Evolutionary conservation across 2,113 vertebrate genomes (phyloP), one percentile per base, ranked within the genome.

Genomic region (Trinectes maculatus): DNA sequence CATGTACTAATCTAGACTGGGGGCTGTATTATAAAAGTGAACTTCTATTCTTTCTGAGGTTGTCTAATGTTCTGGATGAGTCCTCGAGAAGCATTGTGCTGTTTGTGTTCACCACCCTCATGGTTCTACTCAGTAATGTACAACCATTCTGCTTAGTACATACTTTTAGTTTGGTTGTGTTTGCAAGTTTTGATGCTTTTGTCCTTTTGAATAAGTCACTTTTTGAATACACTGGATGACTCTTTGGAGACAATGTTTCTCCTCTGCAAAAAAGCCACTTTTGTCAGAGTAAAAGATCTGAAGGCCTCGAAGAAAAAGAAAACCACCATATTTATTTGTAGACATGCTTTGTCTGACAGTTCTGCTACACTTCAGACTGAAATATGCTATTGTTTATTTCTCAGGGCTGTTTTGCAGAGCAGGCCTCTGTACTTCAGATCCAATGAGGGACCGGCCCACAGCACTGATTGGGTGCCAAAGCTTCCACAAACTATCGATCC

Each of bases 401-500:
- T 71, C 46, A 15, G 36, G 24, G 51, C 36, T 37, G 22, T 25
- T 72, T 59, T 28, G 61, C 42, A 21, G 47, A 64, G 28, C 53
- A 44, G 57, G 44, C 51, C 60, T 70, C 56, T 51, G 63, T 18
- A 54, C 69, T 69, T 63, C 65, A 33, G 22, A 64, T 79, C 87
- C 76, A 76, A 34, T 1, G 44, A 73, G 83, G 74, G 73, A 25
- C 33, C 3, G 3, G 54, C 61, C 78, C 80, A 74, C 79, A 82
- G 79, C 55, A 58, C 68, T 53, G 57, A 62, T 53, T 63, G 69
- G 29, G 48, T 51, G 84, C 82, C 78, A 71, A 37, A 46, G 61
- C 84, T 55, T 85, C 76, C 74, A 78, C 73, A 79, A 86, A 78
- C 76, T 74, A 89, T 89, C 24, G 89, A 91, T 89, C 61, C 82